A percentile compares a stretch with the other conserved stretches of the same genome.
Conservation (phyloP, 2,113 vertebrate genomes). For the Hyperopisus bebe region DNA sequence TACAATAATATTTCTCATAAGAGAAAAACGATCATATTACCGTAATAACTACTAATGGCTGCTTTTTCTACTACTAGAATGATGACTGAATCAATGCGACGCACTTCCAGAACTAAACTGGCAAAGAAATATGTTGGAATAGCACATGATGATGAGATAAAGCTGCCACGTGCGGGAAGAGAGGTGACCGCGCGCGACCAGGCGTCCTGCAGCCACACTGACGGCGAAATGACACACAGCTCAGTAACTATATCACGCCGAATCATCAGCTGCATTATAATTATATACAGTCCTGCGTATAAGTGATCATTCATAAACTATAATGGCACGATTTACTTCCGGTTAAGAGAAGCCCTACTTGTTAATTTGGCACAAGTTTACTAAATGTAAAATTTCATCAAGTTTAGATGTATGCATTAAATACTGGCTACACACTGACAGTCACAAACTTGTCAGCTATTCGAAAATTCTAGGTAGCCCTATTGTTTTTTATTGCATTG, state of each 20-base stretch:
- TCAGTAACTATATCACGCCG: neutral
- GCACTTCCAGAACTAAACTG: neutral
- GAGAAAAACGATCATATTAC: neutral
- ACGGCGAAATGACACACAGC: neutral
- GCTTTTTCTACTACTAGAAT: neutral
- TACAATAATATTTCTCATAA: neutral
- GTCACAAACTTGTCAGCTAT: neutral
- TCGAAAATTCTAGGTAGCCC: neutral
- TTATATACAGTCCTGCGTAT: neutral
- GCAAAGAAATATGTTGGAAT: neutral
- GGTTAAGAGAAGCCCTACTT: neutral
- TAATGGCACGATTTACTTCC: neutral
- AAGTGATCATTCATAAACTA: neutral
- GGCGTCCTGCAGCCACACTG: neutral
- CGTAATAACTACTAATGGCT: neutral
- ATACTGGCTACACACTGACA: neutral
- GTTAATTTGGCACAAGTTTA: neutral
- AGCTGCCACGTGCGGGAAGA: neutral
- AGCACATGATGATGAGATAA: neutral
- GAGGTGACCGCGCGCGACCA: neutral
- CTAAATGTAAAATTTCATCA: neutral
- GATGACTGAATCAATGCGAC: neutral
- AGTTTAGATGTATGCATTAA: neutral
- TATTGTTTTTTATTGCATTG: neutral
- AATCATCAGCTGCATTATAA: neutral